Conservation (phyloP, 1,140 invertebrate genomes). For the Mesaphorura yosii region DNA sequence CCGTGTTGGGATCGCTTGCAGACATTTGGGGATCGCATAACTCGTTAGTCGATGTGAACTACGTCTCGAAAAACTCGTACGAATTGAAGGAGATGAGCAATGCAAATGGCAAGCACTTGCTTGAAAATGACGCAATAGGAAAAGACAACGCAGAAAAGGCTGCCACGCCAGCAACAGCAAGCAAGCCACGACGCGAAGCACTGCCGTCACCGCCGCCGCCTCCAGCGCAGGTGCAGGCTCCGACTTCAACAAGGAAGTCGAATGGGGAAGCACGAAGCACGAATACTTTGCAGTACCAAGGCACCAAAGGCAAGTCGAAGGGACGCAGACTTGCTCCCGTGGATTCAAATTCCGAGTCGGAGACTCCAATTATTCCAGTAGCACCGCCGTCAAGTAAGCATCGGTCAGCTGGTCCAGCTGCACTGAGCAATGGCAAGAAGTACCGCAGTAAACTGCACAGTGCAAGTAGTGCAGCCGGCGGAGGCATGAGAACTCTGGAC, state of each 20-base stretch:
- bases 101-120: conserved; percentile 3
- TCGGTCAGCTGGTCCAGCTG: conserved; percentile 25
- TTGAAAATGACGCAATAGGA: neutral
- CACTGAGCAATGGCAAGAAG: conserved; percentile 7
- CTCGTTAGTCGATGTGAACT: conserved; percentile 15
- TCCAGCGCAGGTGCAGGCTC: conserved; percentile 33
- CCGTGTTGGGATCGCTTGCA: conserved; percentile 9
- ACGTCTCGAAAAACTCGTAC: neutral
- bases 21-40: conserved; percentile 28
- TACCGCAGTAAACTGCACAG: neutral
- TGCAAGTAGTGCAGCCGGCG: neutral
- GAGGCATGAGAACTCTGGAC: too few species aligned
- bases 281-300: neutral
- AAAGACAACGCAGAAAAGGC: too few species aligned
- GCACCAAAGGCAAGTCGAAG: neutral
- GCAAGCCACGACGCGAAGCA: too few species aligned
- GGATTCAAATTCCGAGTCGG: conserved; percentile 22
- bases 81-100: neutral
- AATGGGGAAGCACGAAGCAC: too few species aligned
- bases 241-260: neutral
- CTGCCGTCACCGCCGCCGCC: conserved; percentile 37
- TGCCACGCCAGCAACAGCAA: conserved; percentile 11
- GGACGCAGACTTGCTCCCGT: conserved; percentile 2
- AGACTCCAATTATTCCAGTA: conserved; percentile 28
- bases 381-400: too few species aligned